Evolutionary conservation across 2,113 vertebrate genomes (phyloP).

Genomic region (Saguinus midas): DNA sequence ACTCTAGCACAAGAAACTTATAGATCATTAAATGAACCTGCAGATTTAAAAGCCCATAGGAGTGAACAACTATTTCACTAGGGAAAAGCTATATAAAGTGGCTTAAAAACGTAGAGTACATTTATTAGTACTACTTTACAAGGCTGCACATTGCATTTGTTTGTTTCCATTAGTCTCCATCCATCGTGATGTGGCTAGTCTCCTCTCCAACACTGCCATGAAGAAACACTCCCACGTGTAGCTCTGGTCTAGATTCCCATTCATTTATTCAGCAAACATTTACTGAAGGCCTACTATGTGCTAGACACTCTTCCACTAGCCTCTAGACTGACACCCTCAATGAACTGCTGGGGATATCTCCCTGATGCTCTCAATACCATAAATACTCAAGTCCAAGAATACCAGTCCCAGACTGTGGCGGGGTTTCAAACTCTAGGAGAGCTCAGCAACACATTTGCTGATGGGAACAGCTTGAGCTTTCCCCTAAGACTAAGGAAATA

Average conservation of each 20-base stretch:
- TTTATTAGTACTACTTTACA: neutral
- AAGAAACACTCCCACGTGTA: neutral
- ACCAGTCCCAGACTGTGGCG: neutral
- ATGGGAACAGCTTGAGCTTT: neutral
- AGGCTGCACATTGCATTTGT: neutral
- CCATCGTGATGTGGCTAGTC: neutral
- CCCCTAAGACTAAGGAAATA: neutral
- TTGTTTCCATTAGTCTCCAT: neutral
- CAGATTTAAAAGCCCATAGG: neutral
- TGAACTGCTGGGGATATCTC: neutral
- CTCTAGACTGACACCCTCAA: neutral
- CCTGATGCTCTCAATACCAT: neutral
- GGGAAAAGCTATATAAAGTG: neutral
- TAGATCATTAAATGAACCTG: neutral
- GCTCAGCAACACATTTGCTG: neutral
- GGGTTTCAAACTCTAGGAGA: neutral
- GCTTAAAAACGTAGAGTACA: neutral
- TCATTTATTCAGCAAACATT: neutral
- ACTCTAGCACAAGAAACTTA: neutral
- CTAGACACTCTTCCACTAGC: neutral
- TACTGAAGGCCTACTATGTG: neutral
- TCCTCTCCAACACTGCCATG: neutral
- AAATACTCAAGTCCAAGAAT: neutral
- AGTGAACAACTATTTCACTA: neutral
- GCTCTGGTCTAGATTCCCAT: neutral